Base-by-base conservation (phyloP, 2,797 vertebrate genomes). In the Brachyalestes nurse region DNA sequence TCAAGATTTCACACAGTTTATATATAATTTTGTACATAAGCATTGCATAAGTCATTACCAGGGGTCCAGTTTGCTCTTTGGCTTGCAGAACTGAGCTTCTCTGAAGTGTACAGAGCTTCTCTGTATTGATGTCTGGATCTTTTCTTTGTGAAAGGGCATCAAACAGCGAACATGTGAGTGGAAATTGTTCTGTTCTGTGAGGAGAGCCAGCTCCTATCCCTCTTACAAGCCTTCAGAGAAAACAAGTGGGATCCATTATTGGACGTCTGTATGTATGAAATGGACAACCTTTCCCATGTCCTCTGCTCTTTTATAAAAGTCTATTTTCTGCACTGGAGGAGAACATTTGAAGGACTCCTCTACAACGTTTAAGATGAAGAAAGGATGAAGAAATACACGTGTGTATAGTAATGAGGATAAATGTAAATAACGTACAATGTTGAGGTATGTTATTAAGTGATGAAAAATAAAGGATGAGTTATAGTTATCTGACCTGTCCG, bases 71-170 rank as follows among this genome's bases (percentile, higher is more conserved):
- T 87, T 83, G 77, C 45, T 17, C 13, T 80, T 80, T 73, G 75
- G 51, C 65, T 70, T 61, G 19, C 45, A 64, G 49, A 77, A 55
- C 23, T 74, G 19, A 7, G n/a, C 17, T 69, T 0, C 90, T 80
- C 57, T 34, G 75, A 82, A 84, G 70, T 91, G 84, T 91, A 87
- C 90, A 91, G 86, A 86, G 2, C 60, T 86, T 79, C 79, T 83
- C 84, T 90, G 88, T 87, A 89, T 87, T 65, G 85, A 67, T 57
- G 67, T 87, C 51, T 25, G 49, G 79, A 67, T 91, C 83, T 91
- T 92, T 91, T 92, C 89, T 90, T 88, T 91, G 86, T 88, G 91
- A 91, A 90, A 91, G 87, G 87, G 88, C 75, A 87, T 71, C 84
- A 82, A 81, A 90, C 80, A 60, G 84, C 90, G 89, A 82, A 91